Evolutionary conservation across 2,113 vertebrate species (phyloP).

Genomic region (Tangachromis dhanisi): DNA sequence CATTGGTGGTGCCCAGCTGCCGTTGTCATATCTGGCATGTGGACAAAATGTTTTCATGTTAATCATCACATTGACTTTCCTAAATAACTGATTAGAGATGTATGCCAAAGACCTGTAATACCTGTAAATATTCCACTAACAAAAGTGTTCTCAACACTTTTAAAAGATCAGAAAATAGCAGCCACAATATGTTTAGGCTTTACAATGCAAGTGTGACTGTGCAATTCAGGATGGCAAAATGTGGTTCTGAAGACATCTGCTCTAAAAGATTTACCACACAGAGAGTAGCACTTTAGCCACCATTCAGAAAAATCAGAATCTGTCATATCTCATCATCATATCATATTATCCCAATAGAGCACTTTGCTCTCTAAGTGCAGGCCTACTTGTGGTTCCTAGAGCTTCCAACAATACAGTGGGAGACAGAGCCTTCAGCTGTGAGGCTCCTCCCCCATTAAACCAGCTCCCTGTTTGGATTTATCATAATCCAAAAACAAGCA

Average conservation of each 20-base stretch:
- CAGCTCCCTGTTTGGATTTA: not conserved
- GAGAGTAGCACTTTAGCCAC: not conserved
- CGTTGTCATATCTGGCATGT: constrained; percentile 81
- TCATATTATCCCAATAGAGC: not conserved
- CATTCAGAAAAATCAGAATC: not conserved
- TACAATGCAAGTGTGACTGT: not conserved
- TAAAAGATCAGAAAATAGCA: not conserved
- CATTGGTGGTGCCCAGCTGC: constrained; percentile 86
- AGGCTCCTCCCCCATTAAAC: not conserved
- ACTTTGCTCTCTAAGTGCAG: not conserved
- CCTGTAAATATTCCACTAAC: not conserved
- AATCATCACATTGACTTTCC: not conserved
- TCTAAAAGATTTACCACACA: not conserved
- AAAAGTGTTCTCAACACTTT: not conserved
- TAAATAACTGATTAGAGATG: not conserved
- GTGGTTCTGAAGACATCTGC: not conserved
- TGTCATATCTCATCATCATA: not conserved
- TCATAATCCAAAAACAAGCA: not conserved
- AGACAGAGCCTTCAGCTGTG: not conserved
- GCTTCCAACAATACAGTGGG: not conserved
- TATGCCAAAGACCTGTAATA: not conserved
- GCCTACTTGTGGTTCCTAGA: not conserved
- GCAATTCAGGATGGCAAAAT: not conserved
- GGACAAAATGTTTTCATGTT: not conserved
- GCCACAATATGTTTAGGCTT: not conserved